Base-by-base conservation (phyloP, 2,113 vertebrate species). In the Pavo muticus region DNA sequence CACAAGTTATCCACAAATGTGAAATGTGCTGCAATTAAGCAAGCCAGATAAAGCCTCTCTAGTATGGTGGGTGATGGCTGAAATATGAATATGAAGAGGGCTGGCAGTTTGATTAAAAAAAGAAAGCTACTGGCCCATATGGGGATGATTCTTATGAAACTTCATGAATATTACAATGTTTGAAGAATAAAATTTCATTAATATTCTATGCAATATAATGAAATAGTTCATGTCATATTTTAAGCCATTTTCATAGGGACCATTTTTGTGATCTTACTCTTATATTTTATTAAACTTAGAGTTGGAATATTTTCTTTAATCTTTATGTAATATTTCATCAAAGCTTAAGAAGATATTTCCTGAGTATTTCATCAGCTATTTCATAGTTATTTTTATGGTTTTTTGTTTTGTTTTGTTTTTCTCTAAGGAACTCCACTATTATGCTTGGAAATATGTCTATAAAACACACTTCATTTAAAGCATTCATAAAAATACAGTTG, bases 181-280 rank as follows among this genome's bases (percentile, higher is more conserved):
- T 86, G 29, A 59, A 45, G 72, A 90, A 80, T 88, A 90, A 85
- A 93, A 86, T 47, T 69, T 63, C 40, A 74, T 94, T 88, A 93
- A 93, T 76, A 91, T 77, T 90, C 45, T 80, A 77, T 68, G 72
- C n/a, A 76, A 81, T 77, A 77, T 59, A 90, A 76, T 42, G 59
- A 75, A 79, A 42, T 84, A 86, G 50, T 77, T 91, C 9, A 90
- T 85, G 40, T 84, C 71, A 47, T 75, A 85, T 84, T 94, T 84
- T 63, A 44, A 44, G 74, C 76, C 73, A 80, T 76, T 83, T 91
- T 94, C 25, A 60, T 6, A 9, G 24, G 25, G 47, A 67, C n/a
- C 60, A 67, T 86, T 90, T 59, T 50, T 86, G 56, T 70, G 83
- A 71, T 90, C 42, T 70, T 90, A 73, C 80, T 39, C 11, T 91